Evolutionary conservation across 2,113 vertebrate genomes (phyloP), one percentile per base, ranked within the genome.

Genomic region (Geococcyx californianus): DNA sequence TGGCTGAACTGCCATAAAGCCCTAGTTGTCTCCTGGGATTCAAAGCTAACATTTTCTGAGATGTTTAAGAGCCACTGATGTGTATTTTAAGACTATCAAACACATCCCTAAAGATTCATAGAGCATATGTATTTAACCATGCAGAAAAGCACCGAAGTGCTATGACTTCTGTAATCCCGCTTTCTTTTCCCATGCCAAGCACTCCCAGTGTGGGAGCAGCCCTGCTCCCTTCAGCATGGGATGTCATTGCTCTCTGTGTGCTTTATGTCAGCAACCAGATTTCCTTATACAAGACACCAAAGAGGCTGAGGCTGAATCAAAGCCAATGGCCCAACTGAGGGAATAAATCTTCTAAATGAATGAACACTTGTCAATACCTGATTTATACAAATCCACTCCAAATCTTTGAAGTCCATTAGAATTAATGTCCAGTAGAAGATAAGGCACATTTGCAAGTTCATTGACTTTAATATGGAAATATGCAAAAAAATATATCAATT

Each of bases 321-420:
- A 90, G 81, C 16, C 36, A n/a, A 33, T 2, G 55, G 17, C 45
- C 9, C 6, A 81, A 13, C 9, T 59, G 24, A 87, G n/a, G 26
- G 44, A 83, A 76, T 66, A 87, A 75, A 29, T 74, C 67, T 40
- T 82, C 63, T 76, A 93, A 69, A 93, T 91, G n/a, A 93, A 80
- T 59, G 69, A 88, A 93, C 54, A 16, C 89, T 93, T 95, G 5
- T 14, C 40, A 34, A 29, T 84, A 90, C 63, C 25, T 62, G 59
- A 88, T 77, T 87, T 83, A 42, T 55, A 67, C 8, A 67, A 78
- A 84, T 60, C 28, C 7, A 40, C 18, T 52, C 28, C 1, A 4
- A 49, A 34, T 45, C 31, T 84, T 45, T 84, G 11, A 89, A 75
- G 34, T 62, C 18, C 10, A 74, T 85, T 74, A 56, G 55, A 59